Base-by-base conservation (phyloP, 2,113 vertebrate genomes). In the Tachysurus fulvidraco region DNA sequence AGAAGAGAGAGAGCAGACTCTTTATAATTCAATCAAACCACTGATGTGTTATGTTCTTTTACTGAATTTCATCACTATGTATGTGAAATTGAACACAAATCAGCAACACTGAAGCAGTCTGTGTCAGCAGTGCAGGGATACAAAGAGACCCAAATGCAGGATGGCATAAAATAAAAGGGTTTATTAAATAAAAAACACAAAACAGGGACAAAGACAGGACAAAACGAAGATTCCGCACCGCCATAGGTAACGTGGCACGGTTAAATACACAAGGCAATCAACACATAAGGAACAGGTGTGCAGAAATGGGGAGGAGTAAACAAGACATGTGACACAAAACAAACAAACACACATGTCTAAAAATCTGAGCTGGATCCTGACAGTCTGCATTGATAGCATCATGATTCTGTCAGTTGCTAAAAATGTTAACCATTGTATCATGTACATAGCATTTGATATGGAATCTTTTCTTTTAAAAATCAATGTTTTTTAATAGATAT, bases 1-100 rank as follows among this genome's bases (percentile, higher is more conserved):
- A 50, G 46, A 50, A 50, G 1, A 5, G 11, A 52, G 12, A 76
- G n/a, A 17, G 16, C 50, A 55, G 74, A 78, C 74, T 54, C 25
- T 78, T 55, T 19, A 28, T 28, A 54, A 54, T 78, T 62, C 30
- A 81, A 46, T 81, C 59, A 81, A 64, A 64, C 12, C 80, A 44
- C 12, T 46, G 57, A 62, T 60, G 17, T 62, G 80, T 28, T 50
- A 54, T 28, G 50, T 54, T 54, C 25, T 64, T 81, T 81, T 81
- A 81, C 57, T n/a, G 59, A n/a, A 62, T 81, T 81, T 81, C 41
- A 62, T 81, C 59, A 64, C 78, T 30, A 23, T 62, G 25, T 62
- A 80, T 59, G 57, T 44, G 41, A 81, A 59, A 46, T 19, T 46
- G 54, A 50, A 7, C 59, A 41, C 12, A 64, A 81, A 62, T 62